Conservation (phyloP, 2,888 invertebrate genomes). For the Dorcus parallelipipedus region DNA sequence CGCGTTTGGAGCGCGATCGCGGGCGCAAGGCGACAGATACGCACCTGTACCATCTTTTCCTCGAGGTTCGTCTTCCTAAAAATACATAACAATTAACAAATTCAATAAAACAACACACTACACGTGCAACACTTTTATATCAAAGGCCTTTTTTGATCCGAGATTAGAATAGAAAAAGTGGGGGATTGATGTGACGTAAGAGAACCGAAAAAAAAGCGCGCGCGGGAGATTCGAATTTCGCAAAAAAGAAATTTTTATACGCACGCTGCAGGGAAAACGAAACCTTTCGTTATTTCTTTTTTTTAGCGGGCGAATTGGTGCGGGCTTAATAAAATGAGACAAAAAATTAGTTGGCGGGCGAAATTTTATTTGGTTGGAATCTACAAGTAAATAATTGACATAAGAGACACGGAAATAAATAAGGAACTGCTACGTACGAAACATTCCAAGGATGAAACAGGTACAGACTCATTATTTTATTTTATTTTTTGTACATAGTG, state of each 20-base stretch:
- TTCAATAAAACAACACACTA: conserved; percentile 33
- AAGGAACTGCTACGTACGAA: neutral
- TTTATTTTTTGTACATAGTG: too few relatives aligned
- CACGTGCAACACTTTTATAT: conserved; percentile 45
- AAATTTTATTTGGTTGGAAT: neutral
- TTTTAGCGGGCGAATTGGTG: too few relatives aligned
- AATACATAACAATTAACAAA: conserved; percentile 37
- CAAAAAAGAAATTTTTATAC: conserved; percentile 9
- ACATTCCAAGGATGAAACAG: too few relatives aligned
- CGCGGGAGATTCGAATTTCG: conserved; percentile 16
- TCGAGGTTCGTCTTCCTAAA: conserved; percentile 28
- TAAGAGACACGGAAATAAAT: neutral
- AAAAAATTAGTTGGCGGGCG: too few relatives aligned
- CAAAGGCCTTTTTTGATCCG: conserved; percentile 38
- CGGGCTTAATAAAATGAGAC: neutral
- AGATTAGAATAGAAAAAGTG: conserved; percentile 21
- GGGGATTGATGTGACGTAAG: conserved; percentile 22
- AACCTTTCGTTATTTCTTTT: too few relatives aligned
- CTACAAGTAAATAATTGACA: neutral
- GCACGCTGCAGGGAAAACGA: too few relatives aligned
- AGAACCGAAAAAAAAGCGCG: conserved; percentile 13
- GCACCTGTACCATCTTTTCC: conserved; percentile 38
- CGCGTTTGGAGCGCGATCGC: conserved; percentile 8
- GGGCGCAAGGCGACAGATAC: conserved; percentile 20
- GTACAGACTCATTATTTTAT: too few relatives aligned